Evolutionary conservation across 2,888 invertebrate species (phyloP).

Genomic region (Nycteola revayana): DNA sequence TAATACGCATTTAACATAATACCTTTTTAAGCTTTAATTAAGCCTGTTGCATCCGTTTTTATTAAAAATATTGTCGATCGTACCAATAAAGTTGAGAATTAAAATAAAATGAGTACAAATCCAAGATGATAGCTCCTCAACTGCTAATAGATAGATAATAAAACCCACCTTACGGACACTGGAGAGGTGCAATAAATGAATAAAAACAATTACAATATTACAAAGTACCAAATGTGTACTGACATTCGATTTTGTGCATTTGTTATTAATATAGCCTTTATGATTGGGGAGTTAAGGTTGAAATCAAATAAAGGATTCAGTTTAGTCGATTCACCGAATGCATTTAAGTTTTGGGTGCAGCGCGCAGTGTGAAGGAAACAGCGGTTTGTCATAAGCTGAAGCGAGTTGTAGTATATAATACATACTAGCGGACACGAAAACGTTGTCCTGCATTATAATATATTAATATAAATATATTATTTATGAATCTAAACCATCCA

Average conservation of each 20-base stretch:
- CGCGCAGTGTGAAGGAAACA: constrained; percentile 34
- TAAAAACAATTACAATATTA: constrained; percentile 68
- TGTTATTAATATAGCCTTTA: constrained; percentile 16
- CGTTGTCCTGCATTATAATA: too few species aligned
- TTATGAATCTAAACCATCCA: too few species aligned
- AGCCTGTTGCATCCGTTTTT: constrained; percentile 39
- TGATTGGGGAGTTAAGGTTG: constrained; percentile 18
- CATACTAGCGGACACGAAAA: too few species aligned
- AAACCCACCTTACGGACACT: constrained; percentile 62
- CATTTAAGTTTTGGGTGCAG: constrained; percentile 31
- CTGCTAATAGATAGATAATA: constrained; percentile 61
- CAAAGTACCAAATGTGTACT: constrained; percentile 39
- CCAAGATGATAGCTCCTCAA: constrained; percentile 55
- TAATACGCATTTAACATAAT: constrained; percentile 19
- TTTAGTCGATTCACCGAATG: constrained; percentile 30
- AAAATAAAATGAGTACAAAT: constrained; percentile 68
- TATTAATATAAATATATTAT: too few species aligned
- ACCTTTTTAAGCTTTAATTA: constrained; percentile 37
- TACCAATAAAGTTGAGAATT: constrained; percentile 58
- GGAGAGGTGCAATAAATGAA: constrained; percentile 68
- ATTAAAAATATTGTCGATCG: constrained; percentile 42
- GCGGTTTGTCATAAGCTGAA: constrained; percentile 29
- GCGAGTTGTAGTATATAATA: too few species aligned
- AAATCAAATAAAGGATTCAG: constrained; percentile 25
- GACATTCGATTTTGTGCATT: constrained; percentile 12